Conservation (phyloP, 2,888 invertebrate genomes). For the Drosophila cognata region DNA sequence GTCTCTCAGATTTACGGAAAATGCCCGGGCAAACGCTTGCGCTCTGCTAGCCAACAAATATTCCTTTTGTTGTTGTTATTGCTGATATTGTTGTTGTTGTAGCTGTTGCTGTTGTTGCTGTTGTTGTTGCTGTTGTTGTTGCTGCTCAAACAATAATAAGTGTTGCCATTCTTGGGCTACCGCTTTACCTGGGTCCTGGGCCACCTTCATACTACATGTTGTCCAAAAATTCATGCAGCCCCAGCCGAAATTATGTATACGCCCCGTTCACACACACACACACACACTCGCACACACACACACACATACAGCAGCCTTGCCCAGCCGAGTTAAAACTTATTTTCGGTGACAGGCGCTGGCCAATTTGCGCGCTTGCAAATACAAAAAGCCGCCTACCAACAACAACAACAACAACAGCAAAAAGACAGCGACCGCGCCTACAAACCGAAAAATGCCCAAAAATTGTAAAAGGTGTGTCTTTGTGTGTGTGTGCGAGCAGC, state of each 20-base stretch:
- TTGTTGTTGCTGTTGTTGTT: conserved; percentile 22
- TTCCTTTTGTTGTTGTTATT: not conserved
- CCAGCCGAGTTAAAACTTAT: conserved; percentile 62
- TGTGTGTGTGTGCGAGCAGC: not conserved
- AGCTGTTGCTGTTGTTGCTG: conserved; percentile 13
- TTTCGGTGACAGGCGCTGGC: conserved; percentile 68
- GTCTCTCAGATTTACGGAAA: conserved; percentile 57
- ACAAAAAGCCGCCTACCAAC: conserved; percentile 49
- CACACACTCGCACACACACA: not conserved
- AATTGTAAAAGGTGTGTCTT: not conserved
- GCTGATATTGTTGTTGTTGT: conserved; percentile 27
- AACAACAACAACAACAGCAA: conserved; percentile 19
- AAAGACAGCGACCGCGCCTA: conserved; percentile 42
- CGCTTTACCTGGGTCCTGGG: conserved; percentile 54
- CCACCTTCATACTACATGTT: conserved; percentile 36
- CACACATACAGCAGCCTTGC: conserved; percentile 25
- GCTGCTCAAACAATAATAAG: conserved; percentile 80
- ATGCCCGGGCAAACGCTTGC: conserved; percentile 85
- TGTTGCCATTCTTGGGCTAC: conserved; percentile 71
- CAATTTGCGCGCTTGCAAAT: conserved; percentile 70
- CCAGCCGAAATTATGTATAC: conserved; percentile 77
- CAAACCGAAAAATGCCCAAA: conserved; percentile 9
- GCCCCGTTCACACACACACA: conserved; percentile 51
- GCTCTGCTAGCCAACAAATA: conserved; percentile 70
- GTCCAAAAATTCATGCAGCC: conserved; percentile 70